Evolutionary conservation across 1,140 invertebrate species (phyloP).

Genomic region (Saxidomus purpurata): DNA sequence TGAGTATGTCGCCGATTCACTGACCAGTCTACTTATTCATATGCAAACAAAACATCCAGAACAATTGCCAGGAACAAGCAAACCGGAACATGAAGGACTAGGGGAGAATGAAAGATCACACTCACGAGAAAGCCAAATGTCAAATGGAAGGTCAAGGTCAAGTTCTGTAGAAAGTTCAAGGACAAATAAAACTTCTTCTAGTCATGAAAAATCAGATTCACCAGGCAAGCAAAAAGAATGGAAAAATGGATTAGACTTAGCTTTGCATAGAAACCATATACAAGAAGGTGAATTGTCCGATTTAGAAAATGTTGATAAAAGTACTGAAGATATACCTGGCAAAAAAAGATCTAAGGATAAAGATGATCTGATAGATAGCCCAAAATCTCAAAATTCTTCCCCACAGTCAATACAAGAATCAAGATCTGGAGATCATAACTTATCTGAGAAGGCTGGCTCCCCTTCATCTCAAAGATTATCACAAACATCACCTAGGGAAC

Average conservation of each 20-base stretch:
- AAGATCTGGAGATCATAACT: constrained; percentile 15
- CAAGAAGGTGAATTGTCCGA: neutral
- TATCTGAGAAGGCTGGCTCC: constrained; percentile 28
- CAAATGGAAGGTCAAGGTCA: constrained; percentile 55
- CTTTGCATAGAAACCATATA: neutral
- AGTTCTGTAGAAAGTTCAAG: constrained; percentile 63
- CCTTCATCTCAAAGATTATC: constrained; percentile 19
- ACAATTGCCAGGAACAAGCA: constrained; percentile 62
- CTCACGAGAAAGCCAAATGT: constrained; percentile 44
- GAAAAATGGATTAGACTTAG: neutral
- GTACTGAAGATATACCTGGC: neutral
- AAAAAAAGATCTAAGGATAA: constrained; percentile 12
- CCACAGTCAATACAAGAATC: neutral
- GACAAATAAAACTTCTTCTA: constrained; percentile 56
- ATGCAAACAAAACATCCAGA: constrained; percentile 75
- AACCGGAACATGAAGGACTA: constrained; percentile 40
- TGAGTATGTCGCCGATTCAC: constrained; percentile 73
- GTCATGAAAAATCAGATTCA: constrained; percentile 30
- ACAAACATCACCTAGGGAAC: constrained; percentile 13
- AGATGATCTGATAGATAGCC: constrained; percentile 19
- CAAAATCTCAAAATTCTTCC: constrained; percentile 32
- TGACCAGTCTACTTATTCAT: constrained; percentile 77
- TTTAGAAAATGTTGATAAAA: neutral
- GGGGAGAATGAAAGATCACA: constrained; percentile 61
- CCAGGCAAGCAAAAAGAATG: neutral